Base-by-base conservation (phyloP, 1,140 invertebrate genomes). In the Drosophila micromelanica region DNA sequence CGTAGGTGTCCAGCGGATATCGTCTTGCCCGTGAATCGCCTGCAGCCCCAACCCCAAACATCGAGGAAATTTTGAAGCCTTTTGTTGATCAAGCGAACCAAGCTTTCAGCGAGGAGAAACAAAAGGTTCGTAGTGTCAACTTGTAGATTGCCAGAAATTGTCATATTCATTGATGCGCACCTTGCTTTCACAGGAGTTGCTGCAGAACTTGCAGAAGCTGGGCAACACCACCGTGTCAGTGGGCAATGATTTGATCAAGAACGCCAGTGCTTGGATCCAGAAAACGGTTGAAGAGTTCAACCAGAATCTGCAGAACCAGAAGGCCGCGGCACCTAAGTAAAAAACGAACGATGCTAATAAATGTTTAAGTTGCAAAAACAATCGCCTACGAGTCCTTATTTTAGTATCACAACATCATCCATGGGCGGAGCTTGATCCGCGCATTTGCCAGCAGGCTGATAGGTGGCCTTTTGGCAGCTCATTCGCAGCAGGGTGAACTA, bases 1-100 rank as follows among this genome's bases (percentile, higher is more conserved):
- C 20, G 45, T 17, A 82, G 79, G 37, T 82, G 40, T 74, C 72
- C 62, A 76, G 76, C 54, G 27, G 61, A 5, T 52, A n/a, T 5
- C 64, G 79, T 17, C 0, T 82, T 5, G 0, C 17, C 1, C 78
- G 78, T 17, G 78, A 81, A 8, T 59, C 55, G 7, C 37, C 78
- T 4, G 9, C 8, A 2, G 0, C 9, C 0, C 3, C 30, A 2
- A 11, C 2, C 0, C 0, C 0, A 1, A 23, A 3, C 5, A 0
- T 0, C 37, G 0, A 2, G 0, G 20, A 38, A 0, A 8, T 57
- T 1, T 0, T 57, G 7, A 35, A 48, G 56, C 46, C 46, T 0
- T 1, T 52, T 2, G 1, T 60, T 6, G 27, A 30, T 0, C 13
- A 23, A 5, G 20, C 27, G 1, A 20, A 68, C n/a, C 6, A 61